Evolutionary conservation across 1,140 invertebrate species (phyloP).

Genomic region (Anthonomus grandis): DNA sequence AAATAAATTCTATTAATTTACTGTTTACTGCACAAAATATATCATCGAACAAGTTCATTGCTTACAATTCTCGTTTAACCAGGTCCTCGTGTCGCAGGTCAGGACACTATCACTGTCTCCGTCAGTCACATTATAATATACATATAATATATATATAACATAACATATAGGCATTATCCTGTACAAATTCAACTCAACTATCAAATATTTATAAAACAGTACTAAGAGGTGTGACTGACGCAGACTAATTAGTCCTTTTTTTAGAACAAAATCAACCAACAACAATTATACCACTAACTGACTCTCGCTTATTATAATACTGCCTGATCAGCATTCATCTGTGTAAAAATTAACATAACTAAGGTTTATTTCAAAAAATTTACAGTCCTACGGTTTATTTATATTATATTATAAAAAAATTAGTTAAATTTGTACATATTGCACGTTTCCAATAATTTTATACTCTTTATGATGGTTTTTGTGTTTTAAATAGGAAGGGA

Average conservation of each 20-base stretch:
- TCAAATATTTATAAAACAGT: slow-evolving; percentile 26
- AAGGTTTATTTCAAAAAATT: slow-evolving; percentile 46
- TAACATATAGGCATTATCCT: slow-evolving; percentile 31
- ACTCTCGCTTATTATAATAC: slow-evolving; percentile 40
- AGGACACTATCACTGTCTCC: slow-evolving; percentile 27
- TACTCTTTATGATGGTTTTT: too few relatives aligned
- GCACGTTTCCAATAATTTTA: slow-evolving; percentile 50
- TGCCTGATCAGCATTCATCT: slow-evolving; percentile 46
- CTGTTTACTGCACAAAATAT: slow-evolving; percentile 49
- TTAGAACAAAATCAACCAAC: slow-evolving; percentile 31
- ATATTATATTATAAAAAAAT: slow-evolving; percentile 51
- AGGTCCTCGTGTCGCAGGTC: slow-evolving; percentile 42
- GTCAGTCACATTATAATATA: slow-evolving; percentile 37
- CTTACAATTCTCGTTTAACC: slow-evolving; percentile 45
- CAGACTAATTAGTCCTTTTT: slow-evolving; percentile 1
- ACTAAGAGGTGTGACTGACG: slow-evolving; percentile 18
- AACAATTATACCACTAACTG: slow-evolving; percentile 18
- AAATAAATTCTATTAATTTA: slow-evolving; percentile 42
- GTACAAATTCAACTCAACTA: slow-evolving; percentile 35
- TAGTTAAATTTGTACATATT: slow-evolving; percentile 54
- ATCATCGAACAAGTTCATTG: slow-evolving; percentile 47
- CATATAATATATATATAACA: too few relatives aligned
- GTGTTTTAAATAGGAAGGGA: too few relatives aligned
- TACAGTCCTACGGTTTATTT: slow-evolving; percentile 51
- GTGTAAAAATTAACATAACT: slow-evolving; percentile 45